Evolutionary conservation across 2,113 vertebrate species (phyloP).

Genomic region (Dasyurus viverrinus): DNA sequence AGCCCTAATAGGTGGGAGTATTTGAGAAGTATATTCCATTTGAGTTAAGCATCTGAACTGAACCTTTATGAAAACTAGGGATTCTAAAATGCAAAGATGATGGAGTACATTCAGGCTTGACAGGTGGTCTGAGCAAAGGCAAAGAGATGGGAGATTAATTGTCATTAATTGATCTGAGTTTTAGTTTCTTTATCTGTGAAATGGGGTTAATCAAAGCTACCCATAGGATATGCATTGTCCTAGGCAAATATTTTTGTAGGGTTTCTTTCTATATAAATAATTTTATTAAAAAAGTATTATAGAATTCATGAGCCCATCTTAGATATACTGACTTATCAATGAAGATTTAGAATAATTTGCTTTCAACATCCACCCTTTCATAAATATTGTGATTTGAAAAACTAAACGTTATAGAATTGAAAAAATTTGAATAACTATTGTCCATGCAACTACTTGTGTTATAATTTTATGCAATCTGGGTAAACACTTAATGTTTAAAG

Average conservation of each 20-base stretch:
- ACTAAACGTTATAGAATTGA: not conserved
- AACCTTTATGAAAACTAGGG: not conserved
- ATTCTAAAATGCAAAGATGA: not conserved
- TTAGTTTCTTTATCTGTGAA: not conserved
- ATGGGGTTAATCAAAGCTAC: not conserved
- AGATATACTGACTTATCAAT: not conserved
- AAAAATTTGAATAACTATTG: not conserved
- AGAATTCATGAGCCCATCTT: not conserved
- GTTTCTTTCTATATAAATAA: not conserved
- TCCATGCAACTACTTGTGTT: not conserved
- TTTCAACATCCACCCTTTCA: not conserved
- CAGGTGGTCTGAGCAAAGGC: not conserved
- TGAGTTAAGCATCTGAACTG: not conserved
- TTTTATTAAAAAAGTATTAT: not conserved
- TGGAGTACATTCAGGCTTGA: not conserved
- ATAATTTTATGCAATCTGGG: not conserved
- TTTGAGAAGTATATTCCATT: not conserved
- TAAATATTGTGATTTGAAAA: not conserved
- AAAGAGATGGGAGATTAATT: not conserved
- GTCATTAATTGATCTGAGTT: not conserved
- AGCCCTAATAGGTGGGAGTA: not conserved
- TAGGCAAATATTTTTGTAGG: not conserved
- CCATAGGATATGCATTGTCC: not conserved
- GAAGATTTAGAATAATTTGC: not conserved
- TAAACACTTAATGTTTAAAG: not conserved